A percentile compares a stretch with the other conserved stretches of the same genome.
phyloP scores from a whole-genome alignment of 2,113 vertebrate genomes.

The Anas platyrhynchos region DNA sequence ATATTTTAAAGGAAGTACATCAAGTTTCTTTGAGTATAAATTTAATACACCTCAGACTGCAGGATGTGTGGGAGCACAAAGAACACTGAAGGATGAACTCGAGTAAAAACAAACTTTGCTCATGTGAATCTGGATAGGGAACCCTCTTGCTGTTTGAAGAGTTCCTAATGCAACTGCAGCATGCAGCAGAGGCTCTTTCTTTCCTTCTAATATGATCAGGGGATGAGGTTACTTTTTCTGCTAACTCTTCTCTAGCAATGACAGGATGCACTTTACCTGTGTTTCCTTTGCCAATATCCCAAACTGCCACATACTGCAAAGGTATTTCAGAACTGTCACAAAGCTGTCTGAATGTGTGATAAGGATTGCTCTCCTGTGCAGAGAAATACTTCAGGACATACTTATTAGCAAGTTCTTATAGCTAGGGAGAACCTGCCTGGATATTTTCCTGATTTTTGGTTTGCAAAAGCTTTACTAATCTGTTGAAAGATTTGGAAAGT shows the following conservation, averaged over 20 bases:
- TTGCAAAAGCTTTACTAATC: neutral
- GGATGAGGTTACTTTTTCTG: neutral
- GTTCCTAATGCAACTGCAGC: neutral
- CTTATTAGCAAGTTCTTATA: neutral
- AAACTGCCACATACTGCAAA: neutral
- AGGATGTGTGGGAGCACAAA: neutral
- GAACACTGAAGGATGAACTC: neutral
- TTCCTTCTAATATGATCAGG: neutral
- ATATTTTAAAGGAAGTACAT: neutral
- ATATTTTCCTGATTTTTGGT: neutral
- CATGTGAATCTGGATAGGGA: neutral
- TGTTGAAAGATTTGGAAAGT: neutral
- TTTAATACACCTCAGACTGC: neutral
- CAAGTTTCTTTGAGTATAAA: neutral
- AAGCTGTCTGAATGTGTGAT: neutral
- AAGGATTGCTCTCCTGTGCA: neutral
- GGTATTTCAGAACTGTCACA: neutral
- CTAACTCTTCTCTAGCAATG: neutral
- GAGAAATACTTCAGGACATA: neutral
- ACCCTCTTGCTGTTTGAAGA: neutral
- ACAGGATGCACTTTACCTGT: neutral
- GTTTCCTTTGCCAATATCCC: neutral
- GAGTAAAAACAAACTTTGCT: neutral
- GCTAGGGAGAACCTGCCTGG: neutral
- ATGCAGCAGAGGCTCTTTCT: neutral